Percentiles rank a stretch among this genome's conserved stretches.
phyloP scores from a whole-genome alignment of 2,797 vertebrate genomes.

The Poecilia wingei region DNA sequence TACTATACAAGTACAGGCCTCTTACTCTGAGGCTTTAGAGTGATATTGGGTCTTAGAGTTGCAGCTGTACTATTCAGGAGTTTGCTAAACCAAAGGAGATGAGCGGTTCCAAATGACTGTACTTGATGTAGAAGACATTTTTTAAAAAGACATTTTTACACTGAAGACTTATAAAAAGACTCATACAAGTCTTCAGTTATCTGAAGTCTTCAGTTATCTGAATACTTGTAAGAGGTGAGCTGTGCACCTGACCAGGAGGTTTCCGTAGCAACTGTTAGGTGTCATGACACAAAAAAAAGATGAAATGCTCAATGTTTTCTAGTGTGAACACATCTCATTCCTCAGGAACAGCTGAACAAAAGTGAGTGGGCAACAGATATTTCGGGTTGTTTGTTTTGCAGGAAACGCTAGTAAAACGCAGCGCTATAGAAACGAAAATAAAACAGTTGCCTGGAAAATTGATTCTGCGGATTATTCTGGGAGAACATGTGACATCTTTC shows the following conservation, averaged over 20 bases:
- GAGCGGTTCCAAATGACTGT: not conserved
- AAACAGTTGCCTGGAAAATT: not conserved
- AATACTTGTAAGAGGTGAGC: not conserved
- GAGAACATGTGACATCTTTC: not conserved
- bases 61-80: not conserved
- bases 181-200: not conserved
- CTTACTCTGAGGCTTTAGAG: not conserved
- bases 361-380: not conserved
- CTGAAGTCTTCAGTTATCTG: conserved; percentile 7
- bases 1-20: not conserved
- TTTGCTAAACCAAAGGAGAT: not conserved
- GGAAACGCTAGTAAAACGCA: not conserved
- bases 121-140: not conserved
- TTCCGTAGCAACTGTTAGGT: not conserved
- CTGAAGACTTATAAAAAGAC: no score
- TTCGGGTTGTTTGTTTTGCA: not conserved
- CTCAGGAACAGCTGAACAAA: conserved; percentile 15
- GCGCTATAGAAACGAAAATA: not conserved
- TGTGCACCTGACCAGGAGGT: conserved; percentile 21
- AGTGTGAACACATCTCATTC: conserved; percentile 14
- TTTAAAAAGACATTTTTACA: not conserved
- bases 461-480: not conserved
- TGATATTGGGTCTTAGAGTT: not conserved
- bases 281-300: conserved; percentile 8
- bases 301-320: conserved; percentile 18